phyloP scores from a whole-genome alignment of 1,140 invertebrate genomes.

The Drosophila simulans region DNA sequence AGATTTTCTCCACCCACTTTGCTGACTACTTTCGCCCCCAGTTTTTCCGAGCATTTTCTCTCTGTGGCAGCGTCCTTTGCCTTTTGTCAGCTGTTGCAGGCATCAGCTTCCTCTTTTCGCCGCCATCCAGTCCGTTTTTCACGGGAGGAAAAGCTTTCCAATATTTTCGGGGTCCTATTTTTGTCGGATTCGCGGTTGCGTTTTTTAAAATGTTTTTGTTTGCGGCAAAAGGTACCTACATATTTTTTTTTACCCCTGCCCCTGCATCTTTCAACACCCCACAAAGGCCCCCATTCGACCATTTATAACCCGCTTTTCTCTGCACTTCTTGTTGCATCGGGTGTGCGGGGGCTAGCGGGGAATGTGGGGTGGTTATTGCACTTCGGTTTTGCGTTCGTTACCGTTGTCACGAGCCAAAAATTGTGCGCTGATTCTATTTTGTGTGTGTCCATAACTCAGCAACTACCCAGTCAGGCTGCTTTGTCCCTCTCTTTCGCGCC shows the following conservation, averaged over 20 bases:
- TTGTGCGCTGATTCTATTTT: slow-evolving; percentile 51
- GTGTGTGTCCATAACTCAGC: slow-evolving; percentile 42
- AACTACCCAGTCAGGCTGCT: slow-evolving; percentile 4
- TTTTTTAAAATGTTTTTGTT: slow-evolving; percentile 7
- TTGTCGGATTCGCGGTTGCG: neutral
- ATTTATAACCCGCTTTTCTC: neutral
- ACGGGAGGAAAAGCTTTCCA: neutral
- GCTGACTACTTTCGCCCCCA: neutral
- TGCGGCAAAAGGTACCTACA: too few species aligned
- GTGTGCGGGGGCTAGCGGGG: neutral
- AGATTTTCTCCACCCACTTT: neutral
- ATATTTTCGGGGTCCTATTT: neutral
- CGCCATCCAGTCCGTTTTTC: neutral
- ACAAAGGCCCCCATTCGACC: neutral
- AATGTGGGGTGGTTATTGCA: neutral
- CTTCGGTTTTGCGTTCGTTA: slow-evolving; percentile 24
- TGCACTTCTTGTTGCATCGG: neutral
- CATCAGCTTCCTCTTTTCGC: neutral
- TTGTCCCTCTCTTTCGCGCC: slow-evolving; percentile 1
- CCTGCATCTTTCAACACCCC: neutral
- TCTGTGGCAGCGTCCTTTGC: neutral
- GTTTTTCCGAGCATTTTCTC: slow-evolving; percentile 1
- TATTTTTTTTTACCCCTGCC: neutral
- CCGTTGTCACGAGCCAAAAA: slow-evolving; percentile 50
- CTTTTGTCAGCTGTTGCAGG: slow-evolving; percentile 17